Conservation (phyloP, 1,140 invertebrate species). For the Anagrus nilaparvatae region DNA sequence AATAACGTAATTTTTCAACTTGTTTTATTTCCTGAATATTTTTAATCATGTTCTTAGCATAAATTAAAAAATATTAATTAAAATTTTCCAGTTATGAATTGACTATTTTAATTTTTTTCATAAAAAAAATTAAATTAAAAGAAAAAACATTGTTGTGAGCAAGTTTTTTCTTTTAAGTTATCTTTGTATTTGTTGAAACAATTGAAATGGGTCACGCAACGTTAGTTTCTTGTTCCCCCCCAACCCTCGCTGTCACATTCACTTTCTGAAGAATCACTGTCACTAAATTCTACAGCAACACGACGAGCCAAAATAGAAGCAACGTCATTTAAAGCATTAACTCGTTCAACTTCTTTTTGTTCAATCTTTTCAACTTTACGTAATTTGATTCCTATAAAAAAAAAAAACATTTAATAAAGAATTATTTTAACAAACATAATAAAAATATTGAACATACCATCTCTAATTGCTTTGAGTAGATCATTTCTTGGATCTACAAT, state of each 20-base stretch:
- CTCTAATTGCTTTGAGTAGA: constrained; percentile 85
- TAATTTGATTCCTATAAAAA: constrained; percentile 71
- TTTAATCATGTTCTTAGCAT: background rate
- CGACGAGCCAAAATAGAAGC: constrained; percentile 88
- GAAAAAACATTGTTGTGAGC: constrained; percentile 8
- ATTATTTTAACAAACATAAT: too few relatives aligned
- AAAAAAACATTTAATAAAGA: background rate
- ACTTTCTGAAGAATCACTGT: constrained; percentile 74
- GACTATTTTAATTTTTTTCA: constrained; percentile 1
- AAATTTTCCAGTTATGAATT: background rate
- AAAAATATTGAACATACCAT: constrained; percentile 73
- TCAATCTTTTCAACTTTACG: constrained; percentile 86
- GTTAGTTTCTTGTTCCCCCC: constrained; percentile 53
- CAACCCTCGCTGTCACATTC: constrained; percentile 63
- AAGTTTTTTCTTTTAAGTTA: constrained; percentile 25
- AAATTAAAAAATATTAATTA: background rate
- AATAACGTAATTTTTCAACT: too few relatives aligned
- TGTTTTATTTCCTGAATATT: too few relatives aligned
- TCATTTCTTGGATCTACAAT: constrained; percentile 76
- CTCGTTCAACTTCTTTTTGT: constrained; percentile 65
- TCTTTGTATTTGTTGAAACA: constrained; percentile 27
- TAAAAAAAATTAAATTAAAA: background rate
- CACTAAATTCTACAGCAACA: constrained; percentile 89
- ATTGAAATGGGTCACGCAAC: constrained; percentile 43
- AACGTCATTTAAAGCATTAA: constrained; percentile 78